These are phyloP conservation scores for Steinernema scapterisci DNA, from an alignment of 2,888 invertebrate genomes.

Conservation along the genomic window DNA sequence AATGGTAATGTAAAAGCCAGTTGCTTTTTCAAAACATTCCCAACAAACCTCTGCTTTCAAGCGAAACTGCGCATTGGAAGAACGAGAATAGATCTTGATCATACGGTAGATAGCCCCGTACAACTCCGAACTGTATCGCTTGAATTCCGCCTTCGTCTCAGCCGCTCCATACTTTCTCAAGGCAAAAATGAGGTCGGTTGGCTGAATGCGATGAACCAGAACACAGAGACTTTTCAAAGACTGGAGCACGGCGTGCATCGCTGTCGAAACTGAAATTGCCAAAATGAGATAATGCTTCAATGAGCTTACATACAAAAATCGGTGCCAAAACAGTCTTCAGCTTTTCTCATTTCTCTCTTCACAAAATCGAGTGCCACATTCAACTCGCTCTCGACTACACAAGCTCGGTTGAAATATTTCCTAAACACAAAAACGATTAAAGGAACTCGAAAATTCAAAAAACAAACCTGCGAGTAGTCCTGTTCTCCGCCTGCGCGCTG, in stretches of 20 bases:
- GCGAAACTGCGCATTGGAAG: constrained; percentile 1
- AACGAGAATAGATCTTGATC: not conserved
- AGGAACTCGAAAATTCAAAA: not conserved
- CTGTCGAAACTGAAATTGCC: not conserved
- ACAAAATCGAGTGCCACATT: constrained; percentile 1
- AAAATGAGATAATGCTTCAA: not conserved
- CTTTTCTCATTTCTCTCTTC: constrained; percentile 8
- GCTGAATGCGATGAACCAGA: constrained; percentile 68
- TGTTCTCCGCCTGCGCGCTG: no score
- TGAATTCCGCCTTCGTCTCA: constrained; percentile 8
- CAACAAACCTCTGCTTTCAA: constrained; percentile 8
- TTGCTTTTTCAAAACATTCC: not conserved
- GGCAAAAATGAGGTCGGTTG: constrained; percentile 67
- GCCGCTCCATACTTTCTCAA: constrained; percentile 43
- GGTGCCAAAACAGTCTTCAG: constrained; percentile 2
- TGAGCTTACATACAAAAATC: not conserved
- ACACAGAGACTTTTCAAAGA: constrained; percentile 69
- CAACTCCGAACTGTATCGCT: not conserved
- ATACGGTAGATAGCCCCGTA: not conserved
- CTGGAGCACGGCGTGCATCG: constrained; percentile 48
- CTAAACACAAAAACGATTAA: not conserved
- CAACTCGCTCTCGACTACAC: not conserved
- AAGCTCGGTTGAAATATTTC: constrained; percentile 14
- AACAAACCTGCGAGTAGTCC: not conserved
- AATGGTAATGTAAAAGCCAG: not conserved